These are phyloP conservation scores for human (Homo sapiens) DNA, from an alignment of 2,113 vertebrate species.

Conservation along the genomic window GRCh38 chr12:44157001-44157500, in stretches of 20 bases:
- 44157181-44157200: neutral
- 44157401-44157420: constrained; percentile 51
- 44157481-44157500: constrained; percentile 21
- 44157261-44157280: neutral
- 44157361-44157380: constrained; percentile 51
- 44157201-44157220: neutral
- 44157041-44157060: neutral
- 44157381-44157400: constrained; percentile 63
- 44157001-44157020: neutral
- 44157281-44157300: constrained; percentile 53
- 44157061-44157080: neutral
- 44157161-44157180: neutral
- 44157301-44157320: constrained; percentile 23
- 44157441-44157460: constrained; percentile 68
- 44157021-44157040: neutral
- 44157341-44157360: constrained; percentile 12
- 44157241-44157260: neutral
- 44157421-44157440: constrained; percentile 45
- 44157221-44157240: constrained; percentile 19
- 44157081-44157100: neutral
- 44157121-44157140: neutral
- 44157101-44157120: neutral
- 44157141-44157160: neutral
- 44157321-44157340: constrained; percentile 42
- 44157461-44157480: constrained; percentile 55